Percentiles rank a stretch among this genome's conserved stretches.
Conservation (phyloP, 2,888 invertebrate species). For the Salpingus planirostris region DNA sequence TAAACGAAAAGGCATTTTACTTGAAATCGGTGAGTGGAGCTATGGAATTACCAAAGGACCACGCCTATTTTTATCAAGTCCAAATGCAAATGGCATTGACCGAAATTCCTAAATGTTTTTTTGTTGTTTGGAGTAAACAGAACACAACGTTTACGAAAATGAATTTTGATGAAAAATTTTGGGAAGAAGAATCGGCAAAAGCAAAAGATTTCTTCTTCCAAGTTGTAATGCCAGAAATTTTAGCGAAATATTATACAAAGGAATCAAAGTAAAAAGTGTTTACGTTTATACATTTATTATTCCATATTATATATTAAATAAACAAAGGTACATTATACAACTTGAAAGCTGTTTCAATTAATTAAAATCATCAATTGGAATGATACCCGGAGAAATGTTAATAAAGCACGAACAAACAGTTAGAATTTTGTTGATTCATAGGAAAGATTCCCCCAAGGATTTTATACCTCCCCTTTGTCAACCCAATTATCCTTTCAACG, state of each 20-base stretch:
- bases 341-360: too few species aligned
- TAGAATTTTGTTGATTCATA: neutral
- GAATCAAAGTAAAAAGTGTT: too few species aligned
- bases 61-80: too few species aligned
- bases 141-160: neutral
- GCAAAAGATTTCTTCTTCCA: neutral
- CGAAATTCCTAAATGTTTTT: too few species aligned
- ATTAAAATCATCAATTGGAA: neutral
- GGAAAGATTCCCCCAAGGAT: conserved; percentile 2
- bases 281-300: too few species aligned
- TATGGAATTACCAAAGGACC: neutral
- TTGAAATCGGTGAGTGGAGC: neutral
- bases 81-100: too few species aligned
- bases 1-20: neutral
- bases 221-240: neutral
- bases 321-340: too few species aligned
- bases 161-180: neutral
- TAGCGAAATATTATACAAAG: neutral
- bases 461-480: conserved; percentile 3
- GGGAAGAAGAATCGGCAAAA: neutral
- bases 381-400: neutral
- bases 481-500: conserved; percentile 14
- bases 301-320: too few species aligned
- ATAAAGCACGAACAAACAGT: neutral
- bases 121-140: neutral